Percentiles rank a stretch among this genome's conserved stretches.
Conservation (phyloP, 2,888 invertebrate genomes). For the Amblyjoppa fuscipennis region DNA sequence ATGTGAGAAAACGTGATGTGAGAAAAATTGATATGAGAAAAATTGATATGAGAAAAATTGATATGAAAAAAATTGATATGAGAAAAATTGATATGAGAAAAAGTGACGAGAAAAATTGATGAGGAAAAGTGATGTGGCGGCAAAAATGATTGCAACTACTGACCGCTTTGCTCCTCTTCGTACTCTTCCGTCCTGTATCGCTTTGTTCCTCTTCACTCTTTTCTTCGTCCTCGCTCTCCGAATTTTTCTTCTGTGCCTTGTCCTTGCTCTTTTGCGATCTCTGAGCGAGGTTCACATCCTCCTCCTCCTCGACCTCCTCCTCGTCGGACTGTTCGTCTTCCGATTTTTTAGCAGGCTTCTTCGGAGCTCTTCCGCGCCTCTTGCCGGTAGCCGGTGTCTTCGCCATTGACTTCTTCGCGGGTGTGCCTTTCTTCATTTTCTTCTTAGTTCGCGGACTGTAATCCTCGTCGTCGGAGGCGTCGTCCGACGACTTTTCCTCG, state of each 20-base stretch:
- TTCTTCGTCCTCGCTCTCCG: slow-evolving; percentile 64
- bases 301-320: slow-evolving; percentile 69
- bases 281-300: slow-evolving; percentile 63
- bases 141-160: slow-evolving; percentile 50
- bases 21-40: neutral
- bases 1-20: too few species aligned
- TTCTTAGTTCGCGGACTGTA: slow-evolving; percentile 79
- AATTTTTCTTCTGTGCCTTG: slow-evolving; percentile 63
- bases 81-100: too few species aligned
- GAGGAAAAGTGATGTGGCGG: neutral
- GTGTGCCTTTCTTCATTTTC: slow-evolving; percentile 73
- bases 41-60: neutral
- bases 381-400: slow-evolving; percentile 69
- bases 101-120: neutral
- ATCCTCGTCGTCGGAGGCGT: slow-evolving; percentile 80
- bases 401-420: slow-evolving; percentile 69
- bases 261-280: slow-evolving; percentile 68
- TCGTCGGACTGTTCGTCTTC: slow-evolving; percentile 69
- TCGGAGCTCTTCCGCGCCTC: slow-evolving; percentile 71
- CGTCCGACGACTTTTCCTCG: slow-evolving; percentile 76
- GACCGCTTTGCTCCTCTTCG: slow-evolving; percentile 69
- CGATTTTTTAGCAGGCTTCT: slow-evolving; percentile 65
- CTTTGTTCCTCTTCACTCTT: slow-evolving; percentile 54
- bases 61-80: too few species aligned
- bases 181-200: slow-evolving; percentile 59